These are phyloP conservation scores for Oxyruncus cristatus DNA, from an alignment of 2,113 vertebrate species.

Conservation along the genomic window DNA sequence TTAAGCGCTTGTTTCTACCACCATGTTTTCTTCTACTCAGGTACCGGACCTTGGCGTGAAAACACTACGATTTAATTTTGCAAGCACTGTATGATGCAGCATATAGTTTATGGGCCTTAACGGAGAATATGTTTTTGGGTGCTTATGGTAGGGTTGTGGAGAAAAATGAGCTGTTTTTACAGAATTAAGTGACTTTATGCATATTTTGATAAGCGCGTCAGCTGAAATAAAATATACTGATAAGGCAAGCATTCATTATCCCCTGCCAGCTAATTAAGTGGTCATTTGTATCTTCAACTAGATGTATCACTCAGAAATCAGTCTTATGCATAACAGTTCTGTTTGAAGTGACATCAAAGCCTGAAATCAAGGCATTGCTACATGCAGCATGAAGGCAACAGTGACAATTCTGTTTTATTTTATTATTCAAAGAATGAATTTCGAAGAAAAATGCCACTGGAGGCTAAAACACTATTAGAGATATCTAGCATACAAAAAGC, in stretches of 20 bases:
- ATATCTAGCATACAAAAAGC: neutral
- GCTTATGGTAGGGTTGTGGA: neutral
- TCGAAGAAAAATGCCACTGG: neutral
- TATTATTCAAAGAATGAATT: conserved; percentile 7
- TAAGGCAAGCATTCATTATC: neutral
- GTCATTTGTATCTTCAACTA: neutral
- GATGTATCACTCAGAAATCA: neutral
- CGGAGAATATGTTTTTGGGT: neutral
- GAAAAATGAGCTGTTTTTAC: neutral
- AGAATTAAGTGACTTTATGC: neutral
- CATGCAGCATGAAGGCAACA: neutral
- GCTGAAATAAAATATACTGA: neutral
- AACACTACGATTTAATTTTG: neutral
- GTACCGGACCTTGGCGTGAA: neutral
- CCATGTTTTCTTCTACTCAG: neutral
- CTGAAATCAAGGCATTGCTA: neutral
- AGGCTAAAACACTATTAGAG: neutral
- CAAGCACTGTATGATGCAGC: neutral
- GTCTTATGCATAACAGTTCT: neutral
- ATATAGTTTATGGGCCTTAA: neutral
- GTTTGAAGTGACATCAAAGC: neutral
- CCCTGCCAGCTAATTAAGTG: neutral
- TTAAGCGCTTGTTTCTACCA: neutral
- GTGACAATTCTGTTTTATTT: neutral
- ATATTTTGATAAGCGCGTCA: neutral